These are phyloP conservation scores for Chamaetylas fuelleborni DNA, from an alignment of 2,113 vertebrate genomes.

Conservation along the genomic window DNA sequence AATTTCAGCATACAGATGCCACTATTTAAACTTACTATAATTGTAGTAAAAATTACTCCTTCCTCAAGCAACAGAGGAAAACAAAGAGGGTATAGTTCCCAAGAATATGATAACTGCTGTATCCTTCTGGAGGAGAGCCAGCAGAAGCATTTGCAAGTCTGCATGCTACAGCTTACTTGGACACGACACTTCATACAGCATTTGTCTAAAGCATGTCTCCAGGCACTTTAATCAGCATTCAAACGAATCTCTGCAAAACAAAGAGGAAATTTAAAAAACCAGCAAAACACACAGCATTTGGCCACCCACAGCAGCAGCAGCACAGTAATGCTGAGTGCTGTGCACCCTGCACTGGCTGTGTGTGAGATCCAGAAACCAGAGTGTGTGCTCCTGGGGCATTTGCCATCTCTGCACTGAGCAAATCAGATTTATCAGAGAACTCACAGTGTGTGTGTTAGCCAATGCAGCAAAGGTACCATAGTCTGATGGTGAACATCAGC, in stretches of 20 bases:
- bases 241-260: background rate
- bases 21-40: background rate
- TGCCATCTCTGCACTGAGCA: background rate
- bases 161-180: background rate
- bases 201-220: constrained; percentile 6
- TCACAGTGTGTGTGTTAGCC: background rate
- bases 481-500: background rate
- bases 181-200: background rate
- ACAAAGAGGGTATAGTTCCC: background rate
- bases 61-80: background rate
- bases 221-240: constrained; percentile 5
- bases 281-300: background rate
- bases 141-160: constrained; percentile 41
- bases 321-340: accelerated
- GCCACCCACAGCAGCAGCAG: background rate
- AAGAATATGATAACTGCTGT: constrained; percentile 9
- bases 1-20: background rate
- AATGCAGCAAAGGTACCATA: accelerated
- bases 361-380: background rate
- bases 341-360: background rate
- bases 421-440: background rate
- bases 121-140: constrained; percentile 5
- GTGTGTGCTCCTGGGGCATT: accelerated
- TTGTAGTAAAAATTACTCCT: background rate
- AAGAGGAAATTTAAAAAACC: background rate